Evolutionary conservation across 2,113 vertebrate species (phyloP), one percentile per base, ranked within the genome.

Genomic region (Tyrannus savana): DNA sequence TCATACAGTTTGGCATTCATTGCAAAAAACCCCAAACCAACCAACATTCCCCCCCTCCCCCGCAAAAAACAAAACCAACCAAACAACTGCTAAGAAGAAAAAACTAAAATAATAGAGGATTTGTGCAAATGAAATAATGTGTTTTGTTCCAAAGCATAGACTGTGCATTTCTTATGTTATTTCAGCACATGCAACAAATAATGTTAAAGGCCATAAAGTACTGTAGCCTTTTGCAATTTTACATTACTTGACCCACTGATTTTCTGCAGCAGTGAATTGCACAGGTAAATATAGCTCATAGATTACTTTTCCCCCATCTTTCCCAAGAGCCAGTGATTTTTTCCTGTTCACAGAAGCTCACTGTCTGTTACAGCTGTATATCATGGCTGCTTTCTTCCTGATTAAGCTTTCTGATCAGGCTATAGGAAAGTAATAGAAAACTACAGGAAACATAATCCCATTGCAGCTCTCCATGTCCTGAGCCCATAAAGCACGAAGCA

Each of bases 101-200:
- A 75, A 21, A 0, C 0, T 2, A 19, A 50, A 76, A 13, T 33
- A 50, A 12, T 27, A 14, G 2, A 69, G 37, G 23, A 49, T 71
- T 19, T 33, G 11, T 58, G 42, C 17, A 81, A 84, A 71, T 44
- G 8, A 60, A 94, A 80, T 28, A 7, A 10, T 58, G 4, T 33
- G 3, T 74, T 91, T 69, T 89, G 9, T 72, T 94, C 42, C 66
- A 28, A 94, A 66, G 12, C 3, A n/a, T 19, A 53, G 44, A 23
- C 50, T 69, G 17, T 75, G 19, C 17, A 42, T 89, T 87, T 89
- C 7, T 77, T 53, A 15, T 3, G 4, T 83, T 55, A 68, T 42
- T 84, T 87, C 13, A 84, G 17, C 2, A 39, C 25, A 23, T 25
- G 16, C 7, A 79, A 5, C 23, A 72, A 71, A 68, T 55, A 55